Percentiles rank a stretch among this genome's conserved stretches.
phyloP scores from a whole-genome alignment of 2,113 vertebrate species.

The Carassius auratus region DNA sequence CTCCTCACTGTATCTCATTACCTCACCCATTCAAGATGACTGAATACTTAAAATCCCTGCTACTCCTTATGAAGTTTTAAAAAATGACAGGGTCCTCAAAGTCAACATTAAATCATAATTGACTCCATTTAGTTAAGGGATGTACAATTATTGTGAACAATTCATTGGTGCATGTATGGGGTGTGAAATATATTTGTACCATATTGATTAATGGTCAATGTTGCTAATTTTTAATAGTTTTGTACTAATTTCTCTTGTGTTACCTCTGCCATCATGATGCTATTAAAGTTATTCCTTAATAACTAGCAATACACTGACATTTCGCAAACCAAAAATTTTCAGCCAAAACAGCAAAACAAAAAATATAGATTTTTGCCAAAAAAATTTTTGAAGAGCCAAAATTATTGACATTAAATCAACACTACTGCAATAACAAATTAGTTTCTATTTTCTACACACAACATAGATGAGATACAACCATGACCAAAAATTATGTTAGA shows the following conservation, averaged over 20 bases:
- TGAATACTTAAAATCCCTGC: background rate
- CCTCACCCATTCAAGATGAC: background rate
- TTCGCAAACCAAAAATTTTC: background rate
- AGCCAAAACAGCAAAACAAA: background rate
- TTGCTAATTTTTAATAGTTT: background rate
- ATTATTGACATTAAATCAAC: background rate
- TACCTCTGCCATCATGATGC: background rate
- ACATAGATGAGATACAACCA: background rate
- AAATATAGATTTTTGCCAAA: background rate
- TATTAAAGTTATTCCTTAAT: background rate
- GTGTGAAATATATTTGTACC: background rate
- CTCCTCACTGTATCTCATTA: conserved; percentile 18
- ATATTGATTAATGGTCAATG: background rate
- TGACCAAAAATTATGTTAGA: background rate
- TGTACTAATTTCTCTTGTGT: background rate
- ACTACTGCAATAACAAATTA: background rate
- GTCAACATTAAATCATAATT: background rate
- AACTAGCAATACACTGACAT: background rate
- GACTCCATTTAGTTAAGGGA: background rate
- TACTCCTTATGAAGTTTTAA: background rate
- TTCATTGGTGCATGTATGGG: background rate
- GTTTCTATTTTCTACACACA: background rate
- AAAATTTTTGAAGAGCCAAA: background rate
- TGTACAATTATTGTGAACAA: background rate
- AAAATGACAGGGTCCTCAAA: background rate